phyloP scores from a whole-genome alignment of 1,140 invertebrate genomes.

The Caenorhabditis tropicalis region DNA sequence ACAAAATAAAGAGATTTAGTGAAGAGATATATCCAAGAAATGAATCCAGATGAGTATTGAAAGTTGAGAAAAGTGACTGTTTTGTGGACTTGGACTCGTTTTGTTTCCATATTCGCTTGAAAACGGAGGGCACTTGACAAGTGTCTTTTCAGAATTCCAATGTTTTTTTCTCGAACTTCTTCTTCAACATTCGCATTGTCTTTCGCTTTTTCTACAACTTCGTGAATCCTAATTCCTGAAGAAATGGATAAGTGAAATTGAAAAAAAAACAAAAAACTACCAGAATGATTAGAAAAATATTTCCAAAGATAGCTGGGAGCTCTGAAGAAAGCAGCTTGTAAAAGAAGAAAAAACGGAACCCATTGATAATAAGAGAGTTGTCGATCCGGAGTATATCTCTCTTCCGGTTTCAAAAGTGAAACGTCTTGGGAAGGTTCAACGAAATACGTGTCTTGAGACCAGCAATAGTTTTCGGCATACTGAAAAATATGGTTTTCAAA shows the following conservation, averaged over 20 bases:
- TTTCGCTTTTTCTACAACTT: conserved; percentile 66
- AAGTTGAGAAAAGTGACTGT: conserved; percentile 65
- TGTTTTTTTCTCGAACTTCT: conserved; percentile 59
- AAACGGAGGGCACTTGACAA: conserved; percentile 65
- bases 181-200: conserved; percentile 67
- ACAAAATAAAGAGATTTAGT: conserved; percentile 64
- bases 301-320: conserved; percentile 73
- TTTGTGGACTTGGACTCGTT: conserved; percentile 63
- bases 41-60: conserved; percentile 67
- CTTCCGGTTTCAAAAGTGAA: conserved; percentile 59
- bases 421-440: conserved; percentile 66
- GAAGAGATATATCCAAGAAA: conserved; percentile 61
- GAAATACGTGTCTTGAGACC: conserved; percentile 70
- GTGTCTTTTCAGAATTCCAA: conserved; percentile 64
- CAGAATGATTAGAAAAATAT: conserved; percentile 68
- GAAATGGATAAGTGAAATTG: conserved; percentile 12
- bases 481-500: conserved; percentile 48
- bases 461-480: conserved; percentile 72
- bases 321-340: conserved; percentile 73
- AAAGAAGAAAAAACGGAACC: conserved; percentile 73
- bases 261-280: conserved; percentile 30
- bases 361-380: conserved; percentile 73
- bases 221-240: conserved; percentile 61
- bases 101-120: conserved; percentile 59
- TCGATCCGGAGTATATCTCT: conserved; percentile 63